Base-by-base conservation (phyloP, 2,888 invertebrate species). In the Scaptomyza reducta region DNA sequence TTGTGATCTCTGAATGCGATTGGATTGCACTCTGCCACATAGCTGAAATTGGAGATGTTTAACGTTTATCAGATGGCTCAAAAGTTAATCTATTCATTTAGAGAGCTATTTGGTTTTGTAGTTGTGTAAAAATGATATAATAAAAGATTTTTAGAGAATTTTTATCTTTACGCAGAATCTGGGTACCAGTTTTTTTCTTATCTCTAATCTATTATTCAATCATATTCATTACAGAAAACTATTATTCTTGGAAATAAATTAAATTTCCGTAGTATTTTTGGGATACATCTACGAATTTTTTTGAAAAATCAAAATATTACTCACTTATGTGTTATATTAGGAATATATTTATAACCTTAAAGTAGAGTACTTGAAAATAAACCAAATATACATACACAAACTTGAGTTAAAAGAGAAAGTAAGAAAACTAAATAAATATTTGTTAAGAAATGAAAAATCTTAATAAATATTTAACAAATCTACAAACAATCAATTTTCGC, bases 1-100 rank as follows among this genome's bases (percentile, higher is more conserved):
- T 56, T 72, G 66, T 67, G 74, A 74, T 55, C 76, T 58, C 18
- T 13, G 42, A 33, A 33, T 64, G 31, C 59, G 59, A 64, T 74
- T 74, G 47, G n/a, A 10, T 25, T 38, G 54, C 70, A 59, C 47
- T 54, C 42, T 54, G 6, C 18, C 40, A 49, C 33, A 18, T 14
- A 25, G 14, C 25, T 38, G 76, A 55, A 68, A 71, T 60, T 44
- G 31, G 61, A 71, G 46, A 27, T 49, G 47, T 41, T 73, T 16
- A 56, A 38, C 38, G 50, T 31, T 31, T 31, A 64, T 63, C 63
- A 18, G 51, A 18, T 51, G 22, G 18, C 22, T 33, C 16, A 40
- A 35, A 53, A 64, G 63, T 63, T 64, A 63, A 63, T 63, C 63
- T 16, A 25, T 31, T 40, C 25, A 64, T 38, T 64, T 45, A 31